These are phyloP conservation scores for Torymus tubicola DNA, from an alignment of 2,888 invertebrate genomes.

Conservation along the genomic window DNA sequence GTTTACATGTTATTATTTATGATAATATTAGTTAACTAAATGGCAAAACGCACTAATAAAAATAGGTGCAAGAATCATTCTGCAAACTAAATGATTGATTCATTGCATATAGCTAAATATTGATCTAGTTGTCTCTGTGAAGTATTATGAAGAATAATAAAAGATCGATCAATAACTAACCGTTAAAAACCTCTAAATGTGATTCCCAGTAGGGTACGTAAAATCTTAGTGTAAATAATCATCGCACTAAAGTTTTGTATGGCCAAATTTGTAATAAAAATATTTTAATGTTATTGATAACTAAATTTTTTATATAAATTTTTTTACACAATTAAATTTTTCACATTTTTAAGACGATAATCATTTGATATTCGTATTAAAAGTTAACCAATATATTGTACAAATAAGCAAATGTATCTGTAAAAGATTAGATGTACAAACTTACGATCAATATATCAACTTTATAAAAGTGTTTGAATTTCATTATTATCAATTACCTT, in stretches of 20 bases:
- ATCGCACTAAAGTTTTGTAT: slow-evolving; percentile 6
- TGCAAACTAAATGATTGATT: no score
- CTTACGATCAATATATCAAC: slow-evolving; percentile 4
- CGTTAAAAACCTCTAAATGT: background rate
- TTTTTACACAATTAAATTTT: slow-evolving; percentile 20
- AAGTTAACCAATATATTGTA: slow-evolving; percentile 19
- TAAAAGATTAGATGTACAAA: slow-evolving; percentile 23
- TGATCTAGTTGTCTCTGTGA: no score
- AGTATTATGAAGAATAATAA: no score
- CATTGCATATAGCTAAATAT: no score
- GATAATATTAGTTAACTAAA: no score
- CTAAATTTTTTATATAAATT: slow-evolving; percentile 18
- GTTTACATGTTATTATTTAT: no score
- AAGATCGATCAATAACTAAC: no score
- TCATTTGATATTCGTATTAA: slow-evolving; percentile 27
- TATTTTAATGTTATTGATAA: slow-evolving; percentile 1
- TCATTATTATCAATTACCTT: no score
- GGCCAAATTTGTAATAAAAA: background rate
- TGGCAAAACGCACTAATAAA: no score
- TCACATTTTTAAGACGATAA: slow-evolving; percentile 4
- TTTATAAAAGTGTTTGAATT: slow-evolving; percentile 8
- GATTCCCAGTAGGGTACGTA: background rate
- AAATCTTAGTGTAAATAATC: slow-evolving; percentile 15
- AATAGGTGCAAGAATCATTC: no score
- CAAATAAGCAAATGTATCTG: slow-evolving; percentile 16